These are phyloP conservation scores for Parascotia fuliginaria DNA, from an alignment of 2,888 invertebrate species.

Conservation along the genomic window DNA sequence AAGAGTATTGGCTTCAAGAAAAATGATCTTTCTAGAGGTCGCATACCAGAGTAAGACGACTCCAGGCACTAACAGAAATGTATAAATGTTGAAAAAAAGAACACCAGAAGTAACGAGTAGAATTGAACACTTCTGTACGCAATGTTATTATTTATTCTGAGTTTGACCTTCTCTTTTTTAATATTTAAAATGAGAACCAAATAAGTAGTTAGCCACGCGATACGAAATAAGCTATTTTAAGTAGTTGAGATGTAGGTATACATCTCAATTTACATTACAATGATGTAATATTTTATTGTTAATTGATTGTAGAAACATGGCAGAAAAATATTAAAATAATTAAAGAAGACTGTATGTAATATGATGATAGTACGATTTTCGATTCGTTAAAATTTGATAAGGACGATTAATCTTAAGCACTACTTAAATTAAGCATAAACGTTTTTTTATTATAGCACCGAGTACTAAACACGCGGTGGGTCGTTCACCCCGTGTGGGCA, in stretches of 20 bases:
- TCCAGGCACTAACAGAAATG: too few species aligned
- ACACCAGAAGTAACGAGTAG: too few species aligned
- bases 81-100: too few species aligned
- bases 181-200: too few species aligned
- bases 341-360: background rate
- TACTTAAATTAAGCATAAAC: constrained; percentile 40
- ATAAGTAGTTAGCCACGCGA: too few species aligned
- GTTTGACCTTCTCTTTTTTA: too few species aligned
- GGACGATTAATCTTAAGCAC: constrained; percentile 43
- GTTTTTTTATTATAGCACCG: constrained; percentile 28
- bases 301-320: background rate
- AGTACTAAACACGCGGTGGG: constrained; percentile 35
- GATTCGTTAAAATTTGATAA: constrained; percentile 33
- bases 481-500: constrained; percentile 43
- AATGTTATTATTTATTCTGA: too few species aligned
- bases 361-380: constrained; percentile 10
- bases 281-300: background rate
- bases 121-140: too few species aligned
- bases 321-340: constrained; percentile 12
- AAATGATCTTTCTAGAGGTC: too few species aligned
- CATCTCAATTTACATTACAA: background rate
- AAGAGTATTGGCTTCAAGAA: too few species aligned
- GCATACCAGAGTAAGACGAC: too few species aligned
- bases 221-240: too few species aligned
- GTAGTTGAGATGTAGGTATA: background rate